phyloP scores from a whole-genome alignment of 2,888 invertebrate species.

The Diaprepes abbreviatus region DNA sequence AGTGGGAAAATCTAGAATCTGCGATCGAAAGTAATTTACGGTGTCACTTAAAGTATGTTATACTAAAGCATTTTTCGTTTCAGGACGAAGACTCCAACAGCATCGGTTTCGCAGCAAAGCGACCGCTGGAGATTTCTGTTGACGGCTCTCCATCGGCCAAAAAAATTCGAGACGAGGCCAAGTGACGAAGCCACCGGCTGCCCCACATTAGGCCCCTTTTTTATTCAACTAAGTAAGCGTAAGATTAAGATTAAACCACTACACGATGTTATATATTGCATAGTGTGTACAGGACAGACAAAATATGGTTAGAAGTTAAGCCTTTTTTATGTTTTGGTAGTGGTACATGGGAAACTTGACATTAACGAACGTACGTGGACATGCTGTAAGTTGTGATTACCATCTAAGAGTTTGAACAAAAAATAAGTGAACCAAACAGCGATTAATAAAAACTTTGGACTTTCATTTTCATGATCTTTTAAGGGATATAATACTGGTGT shows the following conservation, averaged over 20 bases:
- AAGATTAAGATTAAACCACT: conserved; percentile 40
- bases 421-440: too few relatives aligned
- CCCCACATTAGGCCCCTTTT: conserved; percentile 38
- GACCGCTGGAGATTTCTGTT: conserved; percentile 62
- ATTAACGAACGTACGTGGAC: neutral
- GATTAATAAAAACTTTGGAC: too few relatives aligned
- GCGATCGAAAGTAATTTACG: too few relatives aligned
- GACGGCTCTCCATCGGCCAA: conserved; percentile 70
- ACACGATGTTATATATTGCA: conserved; percentile 39
- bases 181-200: conserved; percentile 66
- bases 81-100: conserved; percentile 58
- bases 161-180: conserved; percentile 69
- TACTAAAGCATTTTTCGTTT: conserved; percentile 24
- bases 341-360: neutral
- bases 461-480: too few relatives aligned
- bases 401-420: too few relatives aligned
- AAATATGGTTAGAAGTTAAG: conserved; percentile 32
- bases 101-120: conserved; percentile 59
- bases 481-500: too few relatives aligned
- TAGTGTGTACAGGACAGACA: conserved; percentile 44
- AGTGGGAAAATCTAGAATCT: too few relatives aligned
- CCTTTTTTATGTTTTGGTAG: conserved; percentile 21
- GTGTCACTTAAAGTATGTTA: too few relatives aligned
- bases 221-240: conserved; percentile 46
- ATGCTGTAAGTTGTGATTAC: too few relatives aligned